These are phyloP conservation scores for Diabrotica undecimpunctata DNA, from an alignment of 1,140 invertebrate genomes.

Conservation along the genomic window DNA sequence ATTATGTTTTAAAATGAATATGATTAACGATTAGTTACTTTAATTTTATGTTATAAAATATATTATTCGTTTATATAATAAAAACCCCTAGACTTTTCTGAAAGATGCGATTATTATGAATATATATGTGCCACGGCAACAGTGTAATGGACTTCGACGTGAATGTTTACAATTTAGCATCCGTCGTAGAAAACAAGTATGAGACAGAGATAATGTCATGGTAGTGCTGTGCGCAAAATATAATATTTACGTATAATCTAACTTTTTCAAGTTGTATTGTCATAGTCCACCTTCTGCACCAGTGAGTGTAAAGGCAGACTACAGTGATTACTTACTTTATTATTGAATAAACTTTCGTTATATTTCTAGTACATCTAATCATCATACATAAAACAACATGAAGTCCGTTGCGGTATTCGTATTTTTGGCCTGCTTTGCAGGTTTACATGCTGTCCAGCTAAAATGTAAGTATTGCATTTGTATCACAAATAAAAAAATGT, in stretches of 20 bases:
- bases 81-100: too few relatives aligned
- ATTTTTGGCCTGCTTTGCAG: slow-evolving; percentile 42
- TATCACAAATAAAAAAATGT: background rate
- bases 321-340: slow-evolving; percentile 7
- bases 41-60: too few relatives aligned
- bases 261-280: slow-evolving; percentile 21
- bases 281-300: slow-evolving; percentile 73
- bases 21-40: too few relatives aligned
- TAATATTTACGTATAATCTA: slow-evolving; percentile 5
- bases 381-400: slow-evolving; percentile 39
- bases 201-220: background rate
- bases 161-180: too few relatives aligned
- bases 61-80: too few relatives aligned
- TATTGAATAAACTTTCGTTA: background rate
- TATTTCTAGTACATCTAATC: background rate
- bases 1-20: too few relatives aligned
- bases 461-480: slow-evolving; percentile 51
- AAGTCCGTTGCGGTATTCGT: slow-evolving; percentile 47
- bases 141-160: too few relatives aligned
- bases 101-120: too few relatives aligned
- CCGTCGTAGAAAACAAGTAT: background rate
- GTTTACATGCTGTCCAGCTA: slow-evolving; percentile 46
- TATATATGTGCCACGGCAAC: too few relatives aligned
- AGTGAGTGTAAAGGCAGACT: slow-evolving; percentile 81
- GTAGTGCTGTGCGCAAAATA: slow-evolving; percentile 30